phyloP scores from a whole-genome alignment of 2,113 vertebrate species.

The Athene cunicularia region DNA sequence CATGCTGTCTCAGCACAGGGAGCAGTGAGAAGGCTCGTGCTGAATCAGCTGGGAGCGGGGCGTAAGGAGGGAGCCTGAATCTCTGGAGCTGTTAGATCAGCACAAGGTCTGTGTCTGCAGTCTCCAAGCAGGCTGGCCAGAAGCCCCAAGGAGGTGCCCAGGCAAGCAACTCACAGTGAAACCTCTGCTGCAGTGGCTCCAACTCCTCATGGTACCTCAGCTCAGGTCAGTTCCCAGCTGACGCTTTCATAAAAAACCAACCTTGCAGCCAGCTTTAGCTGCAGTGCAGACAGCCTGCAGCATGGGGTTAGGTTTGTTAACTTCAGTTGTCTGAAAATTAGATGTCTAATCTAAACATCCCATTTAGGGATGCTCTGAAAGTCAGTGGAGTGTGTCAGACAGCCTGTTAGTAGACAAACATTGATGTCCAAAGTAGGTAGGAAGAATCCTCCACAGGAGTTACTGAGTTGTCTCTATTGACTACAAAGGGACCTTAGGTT shows the following conservation, averaged over 20 bases:
- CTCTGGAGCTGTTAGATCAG: neutral
- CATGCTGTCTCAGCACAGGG: neutral
- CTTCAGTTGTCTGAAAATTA: neutral
- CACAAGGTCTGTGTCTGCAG: neutral
- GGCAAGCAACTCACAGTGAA: neutral
- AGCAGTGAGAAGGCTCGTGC: neutral
- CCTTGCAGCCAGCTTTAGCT: neutral
- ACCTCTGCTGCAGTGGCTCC: neutral
- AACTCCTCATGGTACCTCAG: neutral
- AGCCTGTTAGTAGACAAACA: neutral
- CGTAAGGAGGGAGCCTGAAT: neutral
- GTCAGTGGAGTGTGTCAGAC: neutral
- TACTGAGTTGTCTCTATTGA: neutral
- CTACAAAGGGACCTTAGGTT: neutral
- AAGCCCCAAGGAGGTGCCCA: neutral
- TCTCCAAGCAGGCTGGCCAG: neutral
- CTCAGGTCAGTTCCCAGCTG: neutral
- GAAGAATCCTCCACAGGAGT: neutral
- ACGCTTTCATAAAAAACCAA: neutral
- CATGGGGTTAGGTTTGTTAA: neutral
- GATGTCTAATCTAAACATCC: neutral
- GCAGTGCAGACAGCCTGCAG: neutral
- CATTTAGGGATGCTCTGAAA: neutral
- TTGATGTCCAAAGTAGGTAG: neutral
- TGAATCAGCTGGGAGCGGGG: neutral